These are phyloP conservation scores for Gallinago stenura DNA, from an alignment of 2,797 vertebrate genomes.

Conservation along the genomic window DNA sequence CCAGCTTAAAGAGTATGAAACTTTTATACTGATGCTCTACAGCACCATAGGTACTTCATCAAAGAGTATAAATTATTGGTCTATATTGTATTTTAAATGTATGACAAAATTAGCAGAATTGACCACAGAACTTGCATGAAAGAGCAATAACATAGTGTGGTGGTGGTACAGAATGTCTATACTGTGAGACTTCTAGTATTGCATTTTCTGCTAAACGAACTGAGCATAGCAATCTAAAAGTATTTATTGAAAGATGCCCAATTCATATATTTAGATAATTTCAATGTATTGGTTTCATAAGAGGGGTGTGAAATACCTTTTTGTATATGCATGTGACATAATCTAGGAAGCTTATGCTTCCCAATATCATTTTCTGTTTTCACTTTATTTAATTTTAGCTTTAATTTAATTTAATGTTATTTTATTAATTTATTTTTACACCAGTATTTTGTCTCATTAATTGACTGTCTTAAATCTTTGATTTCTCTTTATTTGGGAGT, in stretches of 20 bases:
- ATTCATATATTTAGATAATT: not conserved
- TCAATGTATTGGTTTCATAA: not conserved
- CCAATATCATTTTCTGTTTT: not conserved
- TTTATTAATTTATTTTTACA: not conserved
- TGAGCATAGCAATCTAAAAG: not conserved
- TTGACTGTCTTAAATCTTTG: not conserved
- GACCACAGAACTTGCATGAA: not conserved
- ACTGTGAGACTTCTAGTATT: not conserved
- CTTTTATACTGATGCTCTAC: not conserved
- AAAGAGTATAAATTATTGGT: not conserved
- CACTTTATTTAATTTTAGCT: not conserved
- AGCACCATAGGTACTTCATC: not conserved
- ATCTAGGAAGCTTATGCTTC: not conserved
- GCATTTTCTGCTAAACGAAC: not conserved
- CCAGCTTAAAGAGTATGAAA: not conserved
- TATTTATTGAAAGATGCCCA: not conserved
- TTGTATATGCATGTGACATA: not conserved
- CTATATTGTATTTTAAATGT: not conserved
- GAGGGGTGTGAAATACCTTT: not conserved
- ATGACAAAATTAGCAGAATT: not conserved
- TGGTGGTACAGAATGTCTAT: not conserved
- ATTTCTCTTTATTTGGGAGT: not conserved
- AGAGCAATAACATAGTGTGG: not conserved
- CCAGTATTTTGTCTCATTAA: not conserved
- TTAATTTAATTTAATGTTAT: not conserved